Conservation (phyloP, 1,140 invertebrate genomes). For the Macrostomum lignano region DNA sequence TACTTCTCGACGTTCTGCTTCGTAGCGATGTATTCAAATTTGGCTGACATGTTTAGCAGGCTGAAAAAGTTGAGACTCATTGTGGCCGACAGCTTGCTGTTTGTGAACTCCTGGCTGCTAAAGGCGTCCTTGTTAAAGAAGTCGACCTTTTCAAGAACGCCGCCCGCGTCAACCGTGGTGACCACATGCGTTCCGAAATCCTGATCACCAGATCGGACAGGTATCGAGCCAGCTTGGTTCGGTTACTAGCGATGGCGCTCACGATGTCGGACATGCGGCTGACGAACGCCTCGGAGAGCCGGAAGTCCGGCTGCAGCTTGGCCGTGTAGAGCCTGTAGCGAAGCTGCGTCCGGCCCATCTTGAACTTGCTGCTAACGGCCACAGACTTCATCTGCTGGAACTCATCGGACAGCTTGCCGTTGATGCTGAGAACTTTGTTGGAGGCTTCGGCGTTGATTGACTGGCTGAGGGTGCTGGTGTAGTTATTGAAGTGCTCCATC, state of each 20-base stretch:
- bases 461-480: conserved; percentile 11
- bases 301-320: conserved; percentile 11
- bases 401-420: conserved; percentile 12
- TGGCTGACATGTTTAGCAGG: too few species aligned
- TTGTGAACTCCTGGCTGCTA: too few species aligned
- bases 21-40: too few species aligned
- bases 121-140: too few species aligned
- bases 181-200: conserved; percentile 15
- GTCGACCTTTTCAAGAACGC: too few species aligned
- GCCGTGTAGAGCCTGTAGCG: conserved; percentile 13
- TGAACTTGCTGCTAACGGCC: conserved; percentile 11
- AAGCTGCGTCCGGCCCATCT: conserved; percentile 11
- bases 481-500: too few species aligned
- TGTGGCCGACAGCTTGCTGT: too few species aligned
- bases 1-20: too few species aligned
- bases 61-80: too few species aligned
- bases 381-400: conserved; percentile 9
- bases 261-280: conserved; percentile 10
- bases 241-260: conserved; percentile 8
- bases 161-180: conserved; percentile 12
- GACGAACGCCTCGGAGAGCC: conserved; percentile 9
- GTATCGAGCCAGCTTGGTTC: conserved; percentile 12
- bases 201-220: conserved; percentile 11
- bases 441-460: conserved; percentile 12
- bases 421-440: conserved; percentile 10